Percentiles rank a stretch among this genome's conserved stretches.
These are phyloP conservation scores for Lemur catta DNA, from an alignment of 2,797 vertebrate species.

Conservation along the genomic window DNA sequence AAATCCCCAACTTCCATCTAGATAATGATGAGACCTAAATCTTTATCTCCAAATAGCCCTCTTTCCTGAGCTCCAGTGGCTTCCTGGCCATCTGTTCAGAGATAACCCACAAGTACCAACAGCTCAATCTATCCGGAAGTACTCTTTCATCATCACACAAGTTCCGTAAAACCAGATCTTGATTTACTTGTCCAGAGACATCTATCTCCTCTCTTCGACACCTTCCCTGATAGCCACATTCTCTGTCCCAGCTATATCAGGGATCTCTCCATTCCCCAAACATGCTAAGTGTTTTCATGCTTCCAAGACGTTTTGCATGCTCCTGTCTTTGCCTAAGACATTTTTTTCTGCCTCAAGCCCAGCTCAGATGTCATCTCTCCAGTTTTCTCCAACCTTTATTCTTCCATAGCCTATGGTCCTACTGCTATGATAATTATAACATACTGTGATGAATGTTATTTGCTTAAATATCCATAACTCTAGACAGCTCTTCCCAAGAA, in stretches of 20 bases:
- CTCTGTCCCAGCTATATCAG: not conserved
- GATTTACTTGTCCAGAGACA: not conserved
- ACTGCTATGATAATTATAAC: not conserved
- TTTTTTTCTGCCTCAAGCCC: not conserved
- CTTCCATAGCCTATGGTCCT: not conserved
- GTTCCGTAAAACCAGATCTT: not conserved
- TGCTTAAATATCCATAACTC: not conserved
- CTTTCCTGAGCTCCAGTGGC: not conserved
- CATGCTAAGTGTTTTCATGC: accelerated
- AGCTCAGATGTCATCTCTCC: not conserved
- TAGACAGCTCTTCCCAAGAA: not conserved
- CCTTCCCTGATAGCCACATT: not conserved
- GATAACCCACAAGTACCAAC: not conserved
- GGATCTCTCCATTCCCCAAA: not conserved
- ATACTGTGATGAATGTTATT: not conserved
- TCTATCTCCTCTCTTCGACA: not conserved
- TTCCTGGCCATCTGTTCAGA: not conserved
- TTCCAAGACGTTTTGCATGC: not conserved
- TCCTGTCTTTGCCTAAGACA: not conserved
- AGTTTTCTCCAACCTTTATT: not conserved
- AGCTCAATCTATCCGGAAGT: not conserved
- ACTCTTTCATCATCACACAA: not conserved
- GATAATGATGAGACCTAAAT: not conserved
- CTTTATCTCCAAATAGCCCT: not conserved
- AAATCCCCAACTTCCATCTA: not conserved